phyloP scores from a whole-genome alignment of 2,113 vertebrate genomes.

The Eulemur rufifrons region DNA sequence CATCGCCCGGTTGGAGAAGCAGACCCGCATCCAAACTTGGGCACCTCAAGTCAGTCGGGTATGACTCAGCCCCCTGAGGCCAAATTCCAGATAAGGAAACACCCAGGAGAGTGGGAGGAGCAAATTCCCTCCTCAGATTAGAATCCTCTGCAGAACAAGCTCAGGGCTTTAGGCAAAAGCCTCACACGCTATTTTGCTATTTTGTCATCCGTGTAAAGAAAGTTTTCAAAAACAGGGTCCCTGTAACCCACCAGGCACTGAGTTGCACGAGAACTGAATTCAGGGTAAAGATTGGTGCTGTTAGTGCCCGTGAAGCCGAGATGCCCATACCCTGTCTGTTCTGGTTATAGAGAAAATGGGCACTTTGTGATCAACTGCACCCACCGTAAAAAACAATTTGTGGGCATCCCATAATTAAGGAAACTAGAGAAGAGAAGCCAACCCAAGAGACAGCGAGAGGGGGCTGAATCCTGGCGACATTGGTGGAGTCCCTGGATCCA shows the following conservation, averaged over 20 bases:
- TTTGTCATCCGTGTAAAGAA: background rate
- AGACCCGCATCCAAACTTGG: background rate
- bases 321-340: background rate
- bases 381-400: background rate
- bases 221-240: background rate
- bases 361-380: background rate
- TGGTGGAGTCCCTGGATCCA: background rate
- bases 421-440: background rate
- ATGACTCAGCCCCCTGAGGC: slow-evolving; percentile 21
- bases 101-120: background rate
- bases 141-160: background rate
- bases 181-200: background rate
- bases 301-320: background rate
- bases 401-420: background rate
- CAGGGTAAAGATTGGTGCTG: background rate
- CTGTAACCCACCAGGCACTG: background rate
- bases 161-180: background rate
- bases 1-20: background rate
- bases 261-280: background rate
- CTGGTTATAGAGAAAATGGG: background rate
- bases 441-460: background rate
- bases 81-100: background rate
- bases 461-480: background rate
- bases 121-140: background rate
- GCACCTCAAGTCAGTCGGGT: background rate